Conservation (phyloP, 2,797 vertebrate genomes). For the Myotis findleyi region DNA sequence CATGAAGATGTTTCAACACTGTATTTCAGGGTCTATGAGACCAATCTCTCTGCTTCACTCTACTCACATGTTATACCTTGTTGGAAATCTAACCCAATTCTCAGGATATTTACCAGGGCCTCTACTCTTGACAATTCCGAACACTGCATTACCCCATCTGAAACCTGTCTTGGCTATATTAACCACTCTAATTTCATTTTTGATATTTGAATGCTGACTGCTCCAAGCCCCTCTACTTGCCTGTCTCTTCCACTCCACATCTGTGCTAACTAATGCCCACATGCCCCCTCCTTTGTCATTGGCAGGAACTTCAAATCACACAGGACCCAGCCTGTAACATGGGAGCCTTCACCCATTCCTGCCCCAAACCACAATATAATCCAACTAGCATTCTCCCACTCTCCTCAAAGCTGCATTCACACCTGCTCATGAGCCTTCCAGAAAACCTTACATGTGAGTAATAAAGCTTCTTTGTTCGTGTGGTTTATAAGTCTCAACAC, state of each 20-base stretch:
- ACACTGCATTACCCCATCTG: no score
- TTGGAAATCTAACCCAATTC: not conserved
- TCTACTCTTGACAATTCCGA: not conserved
- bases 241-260: not conserved
- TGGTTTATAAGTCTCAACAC: not conserved
- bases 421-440: not conserved
- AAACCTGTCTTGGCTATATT: not conserved
- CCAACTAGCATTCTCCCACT: fast-evolving
- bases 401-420: not conserved
- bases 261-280: no score
- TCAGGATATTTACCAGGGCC: not conserved
- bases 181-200: not conserved
- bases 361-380: not conserved
- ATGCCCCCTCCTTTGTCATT: not conserved
- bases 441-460: not conserved
- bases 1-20: not conserved
- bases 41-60: not conserved
- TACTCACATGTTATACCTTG: not conserved
- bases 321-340: not conserved
- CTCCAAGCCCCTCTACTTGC: not conserved
- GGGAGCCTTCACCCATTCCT: no score
- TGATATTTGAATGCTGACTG: not conserved
- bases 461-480: not conserved
- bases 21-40: no score
- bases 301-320: not conserved